phyloP scores from a whole-genome alignment of 1,140 invertebrate species.

The Ditylenchus dipsaci region DNA sequence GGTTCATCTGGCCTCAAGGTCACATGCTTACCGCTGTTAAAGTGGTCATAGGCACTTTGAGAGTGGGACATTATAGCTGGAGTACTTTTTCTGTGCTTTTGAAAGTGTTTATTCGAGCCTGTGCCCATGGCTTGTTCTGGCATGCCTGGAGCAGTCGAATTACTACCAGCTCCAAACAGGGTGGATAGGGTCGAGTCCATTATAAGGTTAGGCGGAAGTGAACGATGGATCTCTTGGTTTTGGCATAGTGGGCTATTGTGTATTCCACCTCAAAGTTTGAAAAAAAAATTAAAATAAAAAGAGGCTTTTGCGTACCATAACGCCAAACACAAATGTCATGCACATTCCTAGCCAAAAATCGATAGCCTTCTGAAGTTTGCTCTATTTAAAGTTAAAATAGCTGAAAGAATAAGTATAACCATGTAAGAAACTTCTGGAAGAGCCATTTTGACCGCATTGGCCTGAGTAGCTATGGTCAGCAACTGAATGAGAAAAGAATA shows the following conservation, averaged over 20 bases:
- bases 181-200: slow-evolving; percentile 52
- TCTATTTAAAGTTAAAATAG: no score
- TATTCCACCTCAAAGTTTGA: slow-evolving; percentile 55
- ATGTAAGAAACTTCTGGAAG: slow-evolving; percentile 56
- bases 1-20: background rate
- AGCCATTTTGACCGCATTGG: slow-evolving; percentile 55
- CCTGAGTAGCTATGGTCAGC: slow-evolving; percentile 53
- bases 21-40: background rate
- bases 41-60: background rate
- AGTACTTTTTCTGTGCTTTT: background rate
- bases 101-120: no score
- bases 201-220: slow-evolving; percentile 34
- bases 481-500: slow-evolving; percentile 26
- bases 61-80: background rate
- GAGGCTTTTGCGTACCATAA: background rate
- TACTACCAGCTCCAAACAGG: slow-evolving; percentile 40
- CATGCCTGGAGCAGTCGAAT: background rate
- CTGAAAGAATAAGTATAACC: slow-evolving; percentile 3
- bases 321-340: slow-evolving; percentile 38
- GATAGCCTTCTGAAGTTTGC: slow-evolving; percentile 23
- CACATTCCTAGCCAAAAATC: slow-evolving; percentile 53
- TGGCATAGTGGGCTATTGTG: slow-evolving; percentile 54
- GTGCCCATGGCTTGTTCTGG: background rate
- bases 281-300: slow-evolving; percentile 15
- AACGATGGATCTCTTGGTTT: slow-evolving; percentile 50